Conservation (phyloP, 2,797 vertebrate species). For the Erethizon dorsatum region DNA sequence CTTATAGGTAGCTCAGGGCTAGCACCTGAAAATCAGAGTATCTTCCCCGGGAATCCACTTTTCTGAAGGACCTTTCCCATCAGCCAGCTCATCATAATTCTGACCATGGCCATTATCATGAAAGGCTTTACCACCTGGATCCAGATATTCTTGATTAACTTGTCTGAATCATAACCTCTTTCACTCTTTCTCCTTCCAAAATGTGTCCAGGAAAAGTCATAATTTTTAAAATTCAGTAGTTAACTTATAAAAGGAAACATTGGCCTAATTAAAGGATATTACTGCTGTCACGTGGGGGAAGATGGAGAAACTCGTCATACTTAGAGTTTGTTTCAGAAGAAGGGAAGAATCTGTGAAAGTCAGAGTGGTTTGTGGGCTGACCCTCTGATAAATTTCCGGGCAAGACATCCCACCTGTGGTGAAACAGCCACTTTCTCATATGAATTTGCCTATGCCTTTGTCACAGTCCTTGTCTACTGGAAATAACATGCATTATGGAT, state of each 20-base stretch:
- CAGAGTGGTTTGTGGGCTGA: slow-evolving; percentile 30
- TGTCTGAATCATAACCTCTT: not conserved
- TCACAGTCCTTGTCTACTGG: not conserved
- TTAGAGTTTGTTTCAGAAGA: slow-evolving; percentile 43
- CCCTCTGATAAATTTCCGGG: not conserved
- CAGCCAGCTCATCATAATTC: not conserved
- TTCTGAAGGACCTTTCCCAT: not conserved
- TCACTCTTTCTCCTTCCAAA: slow-evolving; percentile 54
- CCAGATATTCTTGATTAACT: not conserved
- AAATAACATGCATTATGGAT: not conserved
- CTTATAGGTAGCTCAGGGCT: not conserved
- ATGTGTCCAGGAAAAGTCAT: slow-evolving; percentile 26
- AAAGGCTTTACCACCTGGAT: not conserved
- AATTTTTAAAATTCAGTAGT: slow-evolving; percentile 40
- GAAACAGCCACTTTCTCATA: not conserved
- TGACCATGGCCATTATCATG: not conserved
- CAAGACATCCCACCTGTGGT: not conserved
- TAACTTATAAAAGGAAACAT: slow-evolving; percentile 36
- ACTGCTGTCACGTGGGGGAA: not conserved
- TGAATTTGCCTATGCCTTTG: slow-evolving; percentile 3
- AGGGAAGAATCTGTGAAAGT: slow-evolving; percentile 22
- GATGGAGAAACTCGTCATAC: not conserved
- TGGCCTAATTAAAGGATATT: slow-evolving; percentile 23
- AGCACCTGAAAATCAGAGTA: slow-evolving; percentile 47
- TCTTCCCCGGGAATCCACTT: not conserved